These are phyloP conservation scores for Oryzias curvinotus DNA, from an alignment of 2,113 vertebrate genomes.

Conservation along the genomic window DNA sequence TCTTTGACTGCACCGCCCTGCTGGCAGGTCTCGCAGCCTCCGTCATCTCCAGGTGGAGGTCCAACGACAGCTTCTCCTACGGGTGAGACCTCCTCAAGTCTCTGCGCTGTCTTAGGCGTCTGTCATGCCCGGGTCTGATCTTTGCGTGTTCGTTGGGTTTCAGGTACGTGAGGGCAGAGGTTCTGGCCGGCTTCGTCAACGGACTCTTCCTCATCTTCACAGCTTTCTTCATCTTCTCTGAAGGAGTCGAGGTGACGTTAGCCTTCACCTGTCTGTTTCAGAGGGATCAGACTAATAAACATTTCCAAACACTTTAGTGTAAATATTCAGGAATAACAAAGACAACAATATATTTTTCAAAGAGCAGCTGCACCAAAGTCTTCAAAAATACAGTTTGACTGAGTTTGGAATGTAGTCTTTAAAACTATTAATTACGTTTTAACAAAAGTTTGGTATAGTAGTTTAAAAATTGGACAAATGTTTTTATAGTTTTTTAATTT, in stretches of 20 bases:
- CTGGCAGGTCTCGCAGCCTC: constrained; percentile 96
- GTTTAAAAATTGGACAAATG: too few species aligned
- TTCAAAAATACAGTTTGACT: too few species aligned
- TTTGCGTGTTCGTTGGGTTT: constrained; percentile 1
- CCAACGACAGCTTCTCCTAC: constrained; percentile 97
- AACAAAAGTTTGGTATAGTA: too few species aligned
- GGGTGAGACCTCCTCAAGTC: constrained; percentile 79
- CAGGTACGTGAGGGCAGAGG: constrained; percentile 95
- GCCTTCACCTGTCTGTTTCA: background rate
- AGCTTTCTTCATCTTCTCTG: constrained; percentile 98
- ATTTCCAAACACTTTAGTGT: too few species aligned
- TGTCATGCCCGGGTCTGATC: background rate
- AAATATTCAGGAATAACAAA: too few species aligned
- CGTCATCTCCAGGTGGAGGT: constrained; percentile 96
- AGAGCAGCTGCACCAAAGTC: too few species aligned
- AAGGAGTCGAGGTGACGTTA: constrained; percentile 89
- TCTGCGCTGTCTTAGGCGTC: background rate
- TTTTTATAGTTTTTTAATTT: too few species aligned
- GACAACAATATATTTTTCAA: too few species aligned
- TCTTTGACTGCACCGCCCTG: constrained; percentile 98
- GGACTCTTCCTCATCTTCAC: constrained; percentile 98
- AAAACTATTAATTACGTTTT: too few species aligned
- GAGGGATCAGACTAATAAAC: too few species aligned
- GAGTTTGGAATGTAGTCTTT: too few species aligned
- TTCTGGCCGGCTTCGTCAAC: constrained; percentile 96